Evolutionary conservation across 2,888 invertebrate species (phyloP).

Genomic region (Dryomyza anilis): DNA sequence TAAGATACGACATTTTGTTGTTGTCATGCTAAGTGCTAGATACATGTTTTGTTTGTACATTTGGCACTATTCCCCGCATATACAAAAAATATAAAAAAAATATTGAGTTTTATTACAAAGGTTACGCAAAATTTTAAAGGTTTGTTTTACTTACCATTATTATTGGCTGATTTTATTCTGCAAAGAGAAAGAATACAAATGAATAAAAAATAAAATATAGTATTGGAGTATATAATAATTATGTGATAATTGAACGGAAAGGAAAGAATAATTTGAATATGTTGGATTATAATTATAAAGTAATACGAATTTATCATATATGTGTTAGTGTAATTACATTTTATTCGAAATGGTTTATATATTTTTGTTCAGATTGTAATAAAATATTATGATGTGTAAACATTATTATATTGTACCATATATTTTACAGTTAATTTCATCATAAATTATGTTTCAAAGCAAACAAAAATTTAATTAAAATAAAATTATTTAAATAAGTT

Average conservation of each 20-base stretch:
- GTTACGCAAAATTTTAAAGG: neutral
- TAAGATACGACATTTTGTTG: neutral
- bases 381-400: too few relatives aligned
- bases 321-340: neutral
- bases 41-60: neutral
- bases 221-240: slow-evolving; percentile 36
- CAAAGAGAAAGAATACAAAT: slow-evolving; percentile 43
- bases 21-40: neutral
- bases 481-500: too few relatives aligned
- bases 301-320: neutral
- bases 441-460: too few relatives aligned
- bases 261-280: too few relatives aligned
- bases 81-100: neutral
- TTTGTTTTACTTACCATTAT: slow-evolving; percentile 57
- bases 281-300: neutral
- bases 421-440: too few relatives aligned
- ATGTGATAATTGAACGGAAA: too few relatives aligned
- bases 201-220: slow-evolving; percentile 34
- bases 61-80: neutral
- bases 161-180: slow-evolving; percentile 62
- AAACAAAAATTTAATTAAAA: too few relatives aligned
- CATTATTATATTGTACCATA: too few relatives aligned
- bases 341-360: too few relatives aligned
- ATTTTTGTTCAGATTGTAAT: too few relatives aligned
- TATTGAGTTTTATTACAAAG: neutral